Conservation (phyloP, 1,140 invertebrate genomes). For the Trichonephila clavipes region DNA sequence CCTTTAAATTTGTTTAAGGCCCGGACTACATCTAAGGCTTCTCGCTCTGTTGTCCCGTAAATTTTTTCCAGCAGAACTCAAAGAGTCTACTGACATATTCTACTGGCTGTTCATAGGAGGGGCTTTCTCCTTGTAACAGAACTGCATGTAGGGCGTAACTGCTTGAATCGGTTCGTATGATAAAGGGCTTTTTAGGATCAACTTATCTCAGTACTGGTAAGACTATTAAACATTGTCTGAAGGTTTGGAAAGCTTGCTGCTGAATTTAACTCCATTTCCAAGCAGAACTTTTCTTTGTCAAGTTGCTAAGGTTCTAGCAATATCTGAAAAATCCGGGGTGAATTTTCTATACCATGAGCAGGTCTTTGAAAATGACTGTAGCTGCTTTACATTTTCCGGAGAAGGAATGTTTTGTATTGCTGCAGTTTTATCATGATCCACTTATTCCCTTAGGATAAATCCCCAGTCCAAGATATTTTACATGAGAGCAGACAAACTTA, state of each 20-base stretch:
- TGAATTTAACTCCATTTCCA: background rate
- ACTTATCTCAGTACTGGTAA: background rate
- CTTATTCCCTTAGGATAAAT: background rate
- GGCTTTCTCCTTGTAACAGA: background rate
- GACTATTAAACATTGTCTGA: background rate
- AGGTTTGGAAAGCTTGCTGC: background rate
- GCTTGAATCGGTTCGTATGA: background rate
- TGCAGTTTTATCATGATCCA: background rate
- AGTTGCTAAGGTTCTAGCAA: constrained; percentile 15
- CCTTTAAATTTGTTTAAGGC: background rate
- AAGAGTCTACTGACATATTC: background rate
- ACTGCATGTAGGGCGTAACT: background rate
- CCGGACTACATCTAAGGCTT: background rate
- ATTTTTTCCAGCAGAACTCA: background rate
- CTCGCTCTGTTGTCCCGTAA: background rate
- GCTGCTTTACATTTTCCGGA: background rate
- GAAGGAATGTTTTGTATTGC: too few species aligned
- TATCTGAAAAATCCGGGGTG: background rate
- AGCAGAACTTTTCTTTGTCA: background rate
- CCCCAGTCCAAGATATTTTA: background rate
- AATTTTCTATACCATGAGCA: constrained; percentile 3
- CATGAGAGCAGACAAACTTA: background rate
- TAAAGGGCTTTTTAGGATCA: background rate
- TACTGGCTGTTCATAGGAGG: background rate
- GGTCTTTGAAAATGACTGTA: background rate